Evolutionary conservation across 2,797 vertebrate species (phyloP).

Genomic region (Urophycis tenuis): DNA sequence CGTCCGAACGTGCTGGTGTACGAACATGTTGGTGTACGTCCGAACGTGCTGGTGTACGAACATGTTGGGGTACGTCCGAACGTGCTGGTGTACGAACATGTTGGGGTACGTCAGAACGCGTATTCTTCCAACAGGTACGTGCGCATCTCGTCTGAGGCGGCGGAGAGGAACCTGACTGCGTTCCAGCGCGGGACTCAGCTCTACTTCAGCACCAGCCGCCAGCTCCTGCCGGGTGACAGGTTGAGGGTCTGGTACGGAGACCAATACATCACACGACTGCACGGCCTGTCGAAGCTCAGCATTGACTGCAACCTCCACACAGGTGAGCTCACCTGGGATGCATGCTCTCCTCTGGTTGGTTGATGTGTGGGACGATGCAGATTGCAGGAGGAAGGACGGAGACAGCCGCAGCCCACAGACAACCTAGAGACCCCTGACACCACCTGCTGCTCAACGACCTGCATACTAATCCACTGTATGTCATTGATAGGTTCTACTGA

Average conservation of each 20-base stretch:
- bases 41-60: not conserved
- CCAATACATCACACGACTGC: conserved; percentile 85
- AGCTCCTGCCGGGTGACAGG: conserved; percentile 75
- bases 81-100: not conserved
- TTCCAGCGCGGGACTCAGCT: conserved; percentile 85
- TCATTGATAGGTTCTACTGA: no score
- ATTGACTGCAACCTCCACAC: conserved; percentile 77
- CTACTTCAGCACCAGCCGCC: conserved; percentile 83
- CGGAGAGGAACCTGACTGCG: conserved; percentile 85
- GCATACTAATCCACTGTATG: no score
- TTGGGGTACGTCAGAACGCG: not conserved
- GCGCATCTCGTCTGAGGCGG: conserved; percentile 81
- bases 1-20: not conserved
- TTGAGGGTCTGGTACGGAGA: conserved; percentile 92
- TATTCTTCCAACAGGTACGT: conserved; percentile 76
- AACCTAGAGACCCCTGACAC: not conserved
- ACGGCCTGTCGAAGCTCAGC: conserved; percentile 82
- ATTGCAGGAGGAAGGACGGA: not conserved
- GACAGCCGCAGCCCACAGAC: no score
- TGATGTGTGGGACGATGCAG: not conserved
- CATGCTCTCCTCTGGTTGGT: not conserved
- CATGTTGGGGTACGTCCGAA: not conserved
- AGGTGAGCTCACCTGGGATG: conserved; percentile 67
- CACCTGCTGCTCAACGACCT: not conserved
- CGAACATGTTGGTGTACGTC: not conserved